phyloP scores from a whole-genome alignment of 53 echinoderm and acorn worm species.

The Hippasteria phrygiana region DNA sequence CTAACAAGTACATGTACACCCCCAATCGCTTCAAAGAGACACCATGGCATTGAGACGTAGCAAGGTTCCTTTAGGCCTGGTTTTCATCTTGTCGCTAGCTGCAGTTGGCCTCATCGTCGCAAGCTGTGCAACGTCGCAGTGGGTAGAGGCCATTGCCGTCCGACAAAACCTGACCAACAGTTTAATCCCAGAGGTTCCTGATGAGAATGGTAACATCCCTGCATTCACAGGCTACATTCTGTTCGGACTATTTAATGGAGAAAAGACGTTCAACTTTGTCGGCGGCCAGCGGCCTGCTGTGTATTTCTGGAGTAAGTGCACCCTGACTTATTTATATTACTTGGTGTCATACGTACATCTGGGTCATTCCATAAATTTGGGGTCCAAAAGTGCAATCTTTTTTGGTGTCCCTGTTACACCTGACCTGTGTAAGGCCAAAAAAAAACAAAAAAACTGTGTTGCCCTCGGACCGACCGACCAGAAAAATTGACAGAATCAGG shows the following conservation, averaged over 20 bases:
- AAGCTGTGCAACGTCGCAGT: conserved; percentile 11
- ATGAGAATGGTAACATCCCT: neutral
- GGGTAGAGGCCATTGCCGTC: conserved; percentile 33
- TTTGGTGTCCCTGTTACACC: too few species aligned
- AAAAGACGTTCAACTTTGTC: conserved; percentile 44
- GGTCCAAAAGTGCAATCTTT: too few species aligned
- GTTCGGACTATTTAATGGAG: conserved; percentile 56
- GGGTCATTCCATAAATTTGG: too few species aligned
- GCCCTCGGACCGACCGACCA: too few species aligned
- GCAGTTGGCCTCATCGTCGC: conserved; percentile 5
- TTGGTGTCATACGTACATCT: too few species aligned
- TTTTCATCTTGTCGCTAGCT: conserved; percentile 26
- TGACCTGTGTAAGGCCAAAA: too few species aligned
- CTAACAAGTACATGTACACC: too few species aligned
- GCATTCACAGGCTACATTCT: conserved; percentile 43
- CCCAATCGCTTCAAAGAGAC: too few species aligned
- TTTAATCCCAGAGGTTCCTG: neutral
- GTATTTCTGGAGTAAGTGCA: conserved; percentile 46
- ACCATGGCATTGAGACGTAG: conserved; percentile 24
- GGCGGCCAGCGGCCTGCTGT: neutral
- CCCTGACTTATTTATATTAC: neutral
- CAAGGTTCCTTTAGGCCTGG: conserved; percentile 27
- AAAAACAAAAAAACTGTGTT: too few species aligned
- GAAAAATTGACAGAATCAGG: too few species aligned
- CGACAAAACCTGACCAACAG: neutral